Base-by-base conservation (phyloP, 2,797 vertebrate species). In the Neoniphon sammara region DNA sequence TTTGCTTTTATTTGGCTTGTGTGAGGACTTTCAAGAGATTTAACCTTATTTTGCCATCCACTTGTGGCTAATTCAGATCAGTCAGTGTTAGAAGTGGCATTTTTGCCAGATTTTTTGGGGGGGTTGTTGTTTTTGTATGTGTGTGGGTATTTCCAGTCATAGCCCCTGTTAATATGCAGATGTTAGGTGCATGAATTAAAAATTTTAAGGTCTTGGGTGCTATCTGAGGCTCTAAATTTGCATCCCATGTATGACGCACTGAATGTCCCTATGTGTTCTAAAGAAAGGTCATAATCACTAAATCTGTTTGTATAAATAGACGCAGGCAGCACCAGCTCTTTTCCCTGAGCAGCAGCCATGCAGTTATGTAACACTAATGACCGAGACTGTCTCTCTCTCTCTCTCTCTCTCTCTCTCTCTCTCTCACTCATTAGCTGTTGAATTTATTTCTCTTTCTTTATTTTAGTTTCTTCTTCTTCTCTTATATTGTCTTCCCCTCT, bases 291-390 rank as follows among this genome's bases (percentile, higher is more conserved):
- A 78, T 66, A 80, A 85, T 85, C 84, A 73, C 73, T 87, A 77
- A 83, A 86, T 78, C 88, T 84, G 72, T 2, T 63, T 80, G 58
- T 90, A 91, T 91, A 91, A 90, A 90, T 91, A 88, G 88, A 87
- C 23, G 0, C 36, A 11, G 57, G 73, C 23, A 6, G 61, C 55
- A 30, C 63, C 81, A 31, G 66, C 67, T 71, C 53, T 70, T 66
- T 78, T 27, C 84, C 74, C 72, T 73, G 54, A 70, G 73, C 80
- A 74, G 73, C 44, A 73, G 23, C n/a, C 44, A 64, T 42, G 44
- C 58, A 20, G 23, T 91, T 87, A 75, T 49, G 47, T 67, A 87
- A 83, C 53, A 2, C 20, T 15, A 27, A 47, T 36, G 56, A 69
- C 67, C 55, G 60, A 71, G 66, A 53, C 34, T 17, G 10, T 66